Percentiles rank a stretch among this genome's conserved stretches.
Evolutionary conservation across 2,797 vertebrate genomes (phyloP).

Genomic region (Argyrosomus regius): DNA sequence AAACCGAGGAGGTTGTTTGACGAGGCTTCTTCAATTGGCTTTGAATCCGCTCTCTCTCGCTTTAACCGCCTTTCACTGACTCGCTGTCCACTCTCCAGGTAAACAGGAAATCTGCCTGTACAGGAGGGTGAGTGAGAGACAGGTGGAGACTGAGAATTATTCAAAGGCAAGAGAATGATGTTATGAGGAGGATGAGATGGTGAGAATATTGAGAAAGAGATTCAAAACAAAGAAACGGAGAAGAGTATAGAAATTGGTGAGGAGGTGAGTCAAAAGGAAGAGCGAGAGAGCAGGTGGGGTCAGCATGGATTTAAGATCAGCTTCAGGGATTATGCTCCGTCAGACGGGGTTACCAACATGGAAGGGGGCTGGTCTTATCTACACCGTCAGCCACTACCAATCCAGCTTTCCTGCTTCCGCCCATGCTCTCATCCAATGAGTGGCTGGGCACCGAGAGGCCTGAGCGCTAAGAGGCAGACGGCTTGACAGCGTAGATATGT

Average conservation of each 20-base stretch:
- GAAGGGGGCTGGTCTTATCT: constrained; percentile 58
- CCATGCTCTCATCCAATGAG: constrained; percentile 50
- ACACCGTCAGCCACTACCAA: constrained; percentile 55
- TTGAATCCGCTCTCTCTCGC: constrained; percentile 25
- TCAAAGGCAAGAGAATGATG: too few species aligned
- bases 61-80: constrained; percentile 22
- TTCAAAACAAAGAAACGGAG: neutral
- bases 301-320: constrained; percentile 74
- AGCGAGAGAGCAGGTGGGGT: constrained; percentile 70
- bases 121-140: neutral
- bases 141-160: neutral
- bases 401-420: constrained; percentile 36
- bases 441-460: constrained; percentile 32
- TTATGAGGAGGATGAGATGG: neutral
- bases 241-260: neutral
- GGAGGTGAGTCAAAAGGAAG: constrained; percentile 7
- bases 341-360: constrained; percentile 64
- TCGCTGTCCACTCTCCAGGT: constrained; percentile 30
- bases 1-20: constrained; percentile 48
- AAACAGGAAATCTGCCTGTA: neutral
- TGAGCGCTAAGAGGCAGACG: constrained; percentile 10
- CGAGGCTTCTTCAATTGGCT: constrained; percentile 31
- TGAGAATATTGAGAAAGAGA: neutral
- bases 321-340: constrained; percentile 75
- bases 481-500: constrained; percentile 25